phyloP scores from a whole-genome alignment of 2,888 invertebrate species.

The Sipha maydis region DNA sequence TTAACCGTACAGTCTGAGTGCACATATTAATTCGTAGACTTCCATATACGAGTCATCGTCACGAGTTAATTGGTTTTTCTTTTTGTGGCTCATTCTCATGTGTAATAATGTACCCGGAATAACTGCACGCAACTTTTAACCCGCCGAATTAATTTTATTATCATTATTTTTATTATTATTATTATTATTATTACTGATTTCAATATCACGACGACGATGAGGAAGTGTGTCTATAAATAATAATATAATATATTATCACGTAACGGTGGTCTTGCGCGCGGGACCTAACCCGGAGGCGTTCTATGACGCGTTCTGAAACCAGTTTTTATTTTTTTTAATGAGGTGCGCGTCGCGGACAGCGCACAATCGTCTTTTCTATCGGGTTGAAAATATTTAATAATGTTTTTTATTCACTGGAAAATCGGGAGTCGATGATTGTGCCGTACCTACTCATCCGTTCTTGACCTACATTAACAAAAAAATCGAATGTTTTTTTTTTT shows the following conservation, averaged over 20 bases:
- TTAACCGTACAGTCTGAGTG: not conserved
- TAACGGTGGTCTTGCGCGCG: conserved; percentile 11
- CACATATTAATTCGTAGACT: not conserved
- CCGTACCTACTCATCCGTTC: conserved; percentile 25
- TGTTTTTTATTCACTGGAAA: not conserved
- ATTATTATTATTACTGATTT: not conserved
- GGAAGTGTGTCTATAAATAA: not conserved
- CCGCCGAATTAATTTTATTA: not conserved
- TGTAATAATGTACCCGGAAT: too few relatives aligned
- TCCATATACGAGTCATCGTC: not conserved
- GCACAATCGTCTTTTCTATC: not conserved
- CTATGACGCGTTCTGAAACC: not conserved
- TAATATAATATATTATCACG: not conserved
- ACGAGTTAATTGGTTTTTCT: not conserved
- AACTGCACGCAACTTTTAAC: not conserved
- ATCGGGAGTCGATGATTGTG: not conserved
- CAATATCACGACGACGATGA: not conserved
- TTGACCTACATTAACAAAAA: conserved; percentile 46
- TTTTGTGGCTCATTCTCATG: not conserved
- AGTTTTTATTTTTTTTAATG: not conserved
- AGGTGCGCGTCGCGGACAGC: not conserved
- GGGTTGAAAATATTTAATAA: not conserved
- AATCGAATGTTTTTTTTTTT: not conserved
- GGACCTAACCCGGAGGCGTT: conserved; percentile 7
- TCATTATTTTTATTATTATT: not conserved